Percentiles rank a stretch among this genome's conserved stretches.
Conservation (phyloP, 1,140 invertebrate genomes). For the Myzus persicae region DNA sequence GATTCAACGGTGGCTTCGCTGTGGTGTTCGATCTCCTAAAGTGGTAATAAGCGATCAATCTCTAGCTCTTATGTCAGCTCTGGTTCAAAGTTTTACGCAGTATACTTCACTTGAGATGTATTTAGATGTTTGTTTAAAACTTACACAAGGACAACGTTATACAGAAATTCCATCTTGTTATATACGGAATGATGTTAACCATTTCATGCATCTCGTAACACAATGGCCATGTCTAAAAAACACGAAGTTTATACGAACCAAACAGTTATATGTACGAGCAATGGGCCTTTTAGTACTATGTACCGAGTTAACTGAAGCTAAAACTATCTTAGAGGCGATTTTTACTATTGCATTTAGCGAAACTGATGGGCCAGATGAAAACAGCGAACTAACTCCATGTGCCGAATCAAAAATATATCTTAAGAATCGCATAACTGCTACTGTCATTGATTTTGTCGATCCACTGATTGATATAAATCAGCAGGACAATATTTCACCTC, state of each 20-base stretch:
- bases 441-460: not conserved
- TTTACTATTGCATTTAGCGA: not conserved
- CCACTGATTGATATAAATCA: too few relatives aligned
- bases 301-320: not conserved
- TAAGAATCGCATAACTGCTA: not conserved
- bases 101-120: not conserved
- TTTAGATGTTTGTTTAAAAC: not conserved
- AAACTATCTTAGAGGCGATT: not conserved
- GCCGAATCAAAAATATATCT: not conserved
- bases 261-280: not conserved
- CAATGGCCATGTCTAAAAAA: not conserved
- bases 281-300: not conserved
- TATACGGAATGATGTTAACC: constrained; percentile 18
- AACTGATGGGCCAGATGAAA: not conserved
- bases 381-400: not conserved
- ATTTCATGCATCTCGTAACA: not conserved
- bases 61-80: not conserved
- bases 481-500: too few relatives aligned
- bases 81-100: not conserved
- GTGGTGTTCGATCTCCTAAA: not conserved
- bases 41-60: not conserved
- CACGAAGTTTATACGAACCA: not conserved
- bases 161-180: not conserved
- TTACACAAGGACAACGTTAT: too few relatives aligned
- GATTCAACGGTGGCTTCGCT: not conserved